Percentiles rank a stretch among this genome's conserved stretches.
These are phyloP conservation scores for Ataeniobius toweri DNA, from an alignment of 2,797 vertebrate species.

Conservation along the genomic window DNA sequence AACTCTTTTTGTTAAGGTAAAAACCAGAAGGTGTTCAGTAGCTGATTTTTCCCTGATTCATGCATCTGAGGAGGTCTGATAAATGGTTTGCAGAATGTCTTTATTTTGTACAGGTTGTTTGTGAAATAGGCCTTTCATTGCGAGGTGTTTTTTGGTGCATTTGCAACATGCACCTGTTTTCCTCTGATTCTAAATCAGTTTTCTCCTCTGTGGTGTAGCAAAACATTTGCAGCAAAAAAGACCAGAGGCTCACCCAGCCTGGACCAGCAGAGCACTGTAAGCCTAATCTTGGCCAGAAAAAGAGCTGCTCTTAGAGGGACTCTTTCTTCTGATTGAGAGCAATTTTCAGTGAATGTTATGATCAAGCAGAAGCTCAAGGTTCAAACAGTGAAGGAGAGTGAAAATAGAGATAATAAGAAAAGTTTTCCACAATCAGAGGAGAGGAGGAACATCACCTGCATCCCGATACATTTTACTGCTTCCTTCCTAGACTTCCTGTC, in stretches of 20 bases:
- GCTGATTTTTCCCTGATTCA: too few relatives aligned
- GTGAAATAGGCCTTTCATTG: not conserved
- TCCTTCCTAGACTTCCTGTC: not conserved
- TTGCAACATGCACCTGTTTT: too few relatives aligned
- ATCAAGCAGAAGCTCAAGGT: not conserved
- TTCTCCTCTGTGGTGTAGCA: not conserved
- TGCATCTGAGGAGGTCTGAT: not conserved
- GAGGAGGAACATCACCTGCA: not conserved
- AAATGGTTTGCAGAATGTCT: not conserved
- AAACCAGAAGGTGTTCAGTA: not conserved
- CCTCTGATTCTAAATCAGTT: not conserved
- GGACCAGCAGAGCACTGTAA: not conserved
- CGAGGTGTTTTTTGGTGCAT: not conserved
- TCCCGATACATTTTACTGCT: not conserved
- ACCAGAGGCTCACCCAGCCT: not conserved
- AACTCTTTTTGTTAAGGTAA: not conserved
- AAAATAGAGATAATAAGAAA: conserved; percentile 4
- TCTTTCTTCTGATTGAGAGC: not conserved
- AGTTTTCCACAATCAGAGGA: not conserved
- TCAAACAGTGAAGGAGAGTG: not conserved
- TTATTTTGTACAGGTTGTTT: not conserved
- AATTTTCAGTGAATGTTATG: not conserved
- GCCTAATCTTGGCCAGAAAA: not conserved
- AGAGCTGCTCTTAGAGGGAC: not conserved
- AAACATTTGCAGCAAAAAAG: not conserved